Percentiles rank a stretch among this genome's conserved stretches.
Evolutionary conservation across 2,888 invertebrate genomes (phyloP).

Genomic region (Meteorus cinctellus): DNA sequence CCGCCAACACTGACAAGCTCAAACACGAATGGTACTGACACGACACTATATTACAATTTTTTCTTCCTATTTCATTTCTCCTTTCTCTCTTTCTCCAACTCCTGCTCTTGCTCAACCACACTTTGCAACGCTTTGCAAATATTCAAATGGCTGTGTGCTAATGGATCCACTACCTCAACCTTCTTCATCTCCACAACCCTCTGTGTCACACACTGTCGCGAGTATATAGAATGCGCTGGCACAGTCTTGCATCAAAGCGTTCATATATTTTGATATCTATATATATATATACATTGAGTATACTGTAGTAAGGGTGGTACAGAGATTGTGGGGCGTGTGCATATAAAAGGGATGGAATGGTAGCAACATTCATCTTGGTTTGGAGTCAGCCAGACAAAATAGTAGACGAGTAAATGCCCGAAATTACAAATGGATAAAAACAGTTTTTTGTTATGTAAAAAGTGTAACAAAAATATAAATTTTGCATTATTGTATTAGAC

Average conservation of each 20-base stretch:
- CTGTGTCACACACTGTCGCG: constrained; percentile 8
- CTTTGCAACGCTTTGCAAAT: constrained; percentile 67
- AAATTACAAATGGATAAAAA: not conserved
- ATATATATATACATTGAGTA: constrained; percentile 36
- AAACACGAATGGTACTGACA: constrained; percentile 65
- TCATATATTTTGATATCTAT: constrained; percentile 47
- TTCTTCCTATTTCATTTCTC: constrained; percentile 54
- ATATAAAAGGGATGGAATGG: not conserved
- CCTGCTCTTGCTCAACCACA: not conserved
- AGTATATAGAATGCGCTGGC: constrained; percentile 22
- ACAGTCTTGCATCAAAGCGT: constrained; percentile 66
- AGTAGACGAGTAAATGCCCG: not conserved
- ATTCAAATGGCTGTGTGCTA: constrained; percentile 71
- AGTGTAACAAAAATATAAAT: not conserved
- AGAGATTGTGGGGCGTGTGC: constrained; percentile 13
- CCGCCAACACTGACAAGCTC: constrained; percentile 63
- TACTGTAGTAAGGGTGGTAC: constrained; percentile 24
- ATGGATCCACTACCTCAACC: constrained; percentile 59
- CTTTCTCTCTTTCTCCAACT: constrained; percentile 53
- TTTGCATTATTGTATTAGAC: too few relatives aligned
- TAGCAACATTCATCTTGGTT: not conserved
- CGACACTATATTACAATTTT: constrained; percentile 70
- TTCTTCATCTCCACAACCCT: constrained; percentile 45
- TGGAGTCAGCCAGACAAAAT: not conserved
- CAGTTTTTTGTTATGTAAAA: not conserved